Evolutionary conservation across 2,888 invertebrate species (phyloP), one percentile per base, ranked within the genome.

Genomic region (Beris morrisii): DNA sequence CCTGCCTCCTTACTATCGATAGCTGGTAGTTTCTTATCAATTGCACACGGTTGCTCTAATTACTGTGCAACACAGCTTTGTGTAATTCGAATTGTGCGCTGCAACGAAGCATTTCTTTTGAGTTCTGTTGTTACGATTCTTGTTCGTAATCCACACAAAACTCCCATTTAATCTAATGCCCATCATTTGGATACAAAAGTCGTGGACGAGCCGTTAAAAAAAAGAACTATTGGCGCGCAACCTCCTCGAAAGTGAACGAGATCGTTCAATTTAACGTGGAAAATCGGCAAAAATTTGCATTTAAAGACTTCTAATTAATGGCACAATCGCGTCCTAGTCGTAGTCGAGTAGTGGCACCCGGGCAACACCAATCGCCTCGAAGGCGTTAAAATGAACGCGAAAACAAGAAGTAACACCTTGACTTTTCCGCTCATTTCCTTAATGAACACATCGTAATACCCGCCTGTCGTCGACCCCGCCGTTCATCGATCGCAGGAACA

Each of bases 301-400:
- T 61, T 61, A 61, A 61, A 61, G 61, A 50, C 52, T 38, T 50
- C 61, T 61, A 61, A 61, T 61, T 61, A 61, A 61, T 61, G 61
- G 50, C 52, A 38, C 12, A 30, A 38, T 38, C 38, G 38, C 38
- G 38, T 38, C 9, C 7, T 38, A 5, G 38, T 38, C 22, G 22
- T 1, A 22, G 22, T 22, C 22, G 22, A 22, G 22, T 22, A 22
- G 22, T 22, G 22, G 22, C 22, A 22, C 22, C 22, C 22, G 22
- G 22, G 22, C 3, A 22, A 22, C 22, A 22, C 22, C 22, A 22
- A 22, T 22, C 22, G 22, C 22, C 22, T 22, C 38, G 59, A 38
- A 61, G 61, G 61, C 61, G 61, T 61, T 61, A 61, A 61, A 61
- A 46, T 52, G 50, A 52, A 61, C 61, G 50, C 61, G 61, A 61